Evolutionary conservation across 1,140 invertebrate species (phyloP).

Genomic region (Drosophila carrolli): DNA sequence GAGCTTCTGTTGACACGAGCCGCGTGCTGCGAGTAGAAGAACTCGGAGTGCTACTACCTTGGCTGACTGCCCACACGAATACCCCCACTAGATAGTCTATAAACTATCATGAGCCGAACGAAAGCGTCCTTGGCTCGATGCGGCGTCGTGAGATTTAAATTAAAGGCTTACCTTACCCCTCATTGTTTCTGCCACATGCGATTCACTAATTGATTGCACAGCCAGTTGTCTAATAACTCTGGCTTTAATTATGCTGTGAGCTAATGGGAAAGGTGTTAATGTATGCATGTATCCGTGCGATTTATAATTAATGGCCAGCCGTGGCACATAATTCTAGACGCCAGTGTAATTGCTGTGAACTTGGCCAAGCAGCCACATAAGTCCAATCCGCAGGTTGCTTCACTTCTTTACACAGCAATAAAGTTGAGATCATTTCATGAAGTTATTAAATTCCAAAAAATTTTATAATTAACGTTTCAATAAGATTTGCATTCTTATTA

Average conservation of each 20-base stretch:
- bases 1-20: constrained; percentile 50
- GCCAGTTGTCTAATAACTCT: constrained; percentile 76
- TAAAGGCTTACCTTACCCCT: constrained; percentile 55
- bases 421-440: neutral
- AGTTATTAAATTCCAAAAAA: neutral
- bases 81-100: constrained; percentile 11
- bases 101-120: constrained; percentile 19
- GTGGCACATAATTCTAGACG: constrained; percentile 57
- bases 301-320: constrained; percentile 65
- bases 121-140: constrained; percentile 69
- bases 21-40: constrained; percentile 44
- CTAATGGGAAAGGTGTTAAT: constrained; percentile 78
- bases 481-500: no score
- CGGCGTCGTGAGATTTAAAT: constrained; percentile 72
- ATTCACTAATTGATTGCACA: constrained; percentile 78
- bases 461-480: neutral
- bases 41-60: constrained; percentile 28
- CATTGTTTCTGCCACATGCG: constrained; percentile 57
- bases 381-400: constrained; percentile 27
- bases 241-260: constrained; percentile 74
- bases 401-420: constrained; percentile 4
- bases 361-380: constrained; percentile 54
- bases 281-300: constrained; percentile 43
- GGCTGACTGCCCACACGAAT: constrained; percentile 58
- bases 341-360: constrained; percentile 75